Conservation (phyloP, 2,797 vertebrate genomes). For the Thaleichthys pacificus region DNA sequence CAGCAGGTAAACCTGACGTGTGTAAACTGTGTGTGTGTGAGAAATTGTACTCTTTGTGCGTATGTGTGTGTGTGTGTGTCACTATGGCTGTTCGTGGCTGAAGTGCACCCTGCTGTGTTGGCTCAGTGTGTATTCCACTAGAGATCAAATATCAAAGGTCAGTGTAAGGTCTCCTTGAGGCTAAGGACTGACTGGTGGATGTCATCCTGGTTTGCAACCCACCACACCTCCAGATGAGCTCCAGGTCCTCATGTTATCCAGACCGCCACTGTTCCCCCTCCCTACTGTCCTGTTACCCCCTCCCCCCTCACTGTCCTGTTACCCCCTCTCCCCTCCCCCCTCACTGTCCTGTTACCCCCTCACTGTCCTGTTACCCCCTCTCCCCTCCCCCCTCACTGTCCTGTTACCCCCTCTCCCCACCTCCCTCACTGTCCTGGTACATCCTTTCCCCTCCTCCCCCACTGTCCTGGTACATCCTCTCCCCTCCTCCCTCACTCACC, state of each 20-base stretch:
- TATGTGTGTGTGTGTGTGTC: constrained; percentile 3
- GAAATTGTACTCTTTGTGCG: neutral
- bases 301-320: no score
- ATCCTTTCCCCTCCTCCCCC: no score
- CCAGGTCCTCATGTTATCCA: neutral
- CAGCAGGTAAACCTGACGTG: no score
- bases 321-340: no score
- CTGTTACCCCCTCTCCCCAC: no score
- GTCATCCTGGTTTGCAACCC: neutral
- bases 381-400: no score
- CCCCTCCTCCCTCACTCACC: constrained; percentile 75
- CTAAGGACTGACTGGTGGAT: neutral
- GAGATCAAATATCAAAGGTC: constrained; percentile 12
- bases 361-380: no score
- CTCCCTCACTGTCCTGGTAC: no score
- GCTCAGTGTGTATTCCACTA: neutral
- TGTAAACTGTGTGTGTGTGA: neutral
- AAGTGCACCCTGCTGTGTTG: neutral
- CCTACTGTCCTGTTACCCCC: no score
- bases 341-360: no score
- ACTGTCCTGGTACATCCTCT: no score
- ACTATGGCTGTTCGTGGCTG: neutral
- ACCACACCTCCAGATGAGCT: neutral
- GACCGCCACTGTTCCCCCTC: neutral
- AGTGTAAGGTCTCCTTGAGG: constrained; percentile 13